These are phyloP conservation scores for Malurus leucopterus DNA, from an alignment of 2,797 vertebrate species.

Conservation along the genomic window DNA sequence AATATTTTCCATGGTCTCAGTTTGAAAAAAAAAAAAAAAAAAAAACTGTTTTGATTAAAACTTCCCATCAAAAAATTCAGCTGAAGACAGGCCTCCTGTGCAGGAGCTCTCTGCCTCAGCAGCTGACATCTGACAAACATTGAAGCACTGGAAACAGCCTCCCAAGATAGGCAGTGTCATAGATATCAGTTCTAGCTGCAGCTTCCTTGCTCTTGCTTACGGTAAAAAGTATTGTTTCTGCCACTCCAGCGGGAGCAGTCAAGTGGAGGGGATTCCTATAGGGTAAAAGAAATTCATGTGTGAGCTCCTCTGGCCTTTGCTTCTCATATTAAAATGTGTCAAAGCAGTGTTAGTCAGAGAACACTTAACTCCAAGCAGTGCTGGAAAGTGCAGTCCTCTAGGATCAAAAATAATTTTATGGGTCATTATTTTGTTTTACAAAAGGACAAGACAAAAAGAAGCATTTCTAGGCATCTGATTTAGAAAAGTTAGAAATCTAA, in stretches of 20 bases:
- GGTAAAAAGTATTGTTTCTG: neutral
- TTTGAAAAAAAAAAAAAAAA: neutral
- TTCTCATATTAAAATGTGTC: rapidly evolving
- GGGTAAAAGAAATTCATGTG: neutral
- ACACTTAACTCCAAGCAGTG: neutral
- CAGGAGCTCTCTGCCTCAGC: neutral
- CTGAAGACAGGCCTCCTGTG: rapidly evolving
- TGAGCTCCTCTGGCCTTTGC: neutral
- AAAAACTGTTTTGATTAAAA: neutral
- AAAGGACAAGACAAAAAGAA: neutral
- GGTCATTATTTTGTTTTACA: neutral
- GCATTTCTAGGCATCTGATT: neutral
- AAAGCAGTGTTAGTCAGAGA: neutral
- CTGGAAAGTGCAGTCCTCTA: neutral
- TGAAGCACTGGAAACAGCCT: neutral
- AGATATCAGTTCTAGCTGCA: neutral
- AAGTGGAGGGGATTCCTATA: neutral
- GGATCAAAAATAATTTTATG: neutral
- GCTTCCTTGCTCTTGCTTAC: neutral
- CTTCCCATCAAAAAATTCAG: neutral
- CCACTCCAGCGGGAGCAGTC: neutral
- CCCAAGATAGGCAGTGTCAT: neutral
- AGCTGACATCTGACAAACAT: neutral
- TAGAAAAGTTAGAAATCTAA: neutral
- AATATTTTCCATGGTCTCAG: neutral